These are phyloP conservation scores for Drosophila rufa DNA, from an alignment of 1,140 invertebrate genomes.

Conservation along the genomic window DNA sequence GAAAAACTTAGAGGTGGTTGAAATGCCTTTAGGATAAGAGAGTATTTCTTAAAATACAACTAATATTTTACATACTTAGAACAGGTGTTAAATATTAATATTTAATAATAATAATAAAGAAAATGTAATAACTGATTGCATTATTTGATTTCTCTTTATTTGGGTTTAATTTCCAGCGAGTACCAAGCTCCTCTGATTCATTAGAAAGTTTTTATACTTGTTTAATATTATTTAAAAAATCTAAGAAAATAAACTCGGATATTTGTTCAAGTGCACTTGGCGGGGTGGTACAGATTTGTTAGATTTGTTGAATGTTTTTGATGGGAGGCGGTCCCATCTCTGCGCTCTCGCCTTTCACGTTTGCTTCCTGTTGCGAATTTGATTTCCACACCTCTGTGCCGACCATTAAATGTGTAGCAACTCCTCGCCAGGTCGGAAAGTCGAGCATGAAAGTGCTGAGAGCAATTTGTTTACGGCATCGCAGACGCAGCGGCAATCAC, in stretches of 20 bases:
- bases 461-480: constrained; percentile 49
- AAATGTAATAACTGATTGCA: not conserved
- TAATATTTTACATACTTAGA: not conserved
- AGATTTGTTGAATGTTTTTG: constrained; percentile 14
- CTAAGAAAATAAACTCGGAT: not conserved
- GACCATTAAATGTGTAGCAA: constrained; percentile 76
- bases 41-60: too few relatives aligned
- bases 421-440: constrained; percentile 39
- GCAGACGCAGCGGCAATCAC: constrained; percentile 17
- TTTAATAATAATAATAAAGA: not conserved
- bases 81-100: not conserved
- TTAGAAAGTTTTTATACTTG: too few relatives aligned
- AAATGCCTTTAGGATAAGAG: not conserved
- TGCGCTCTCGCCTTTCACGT: constrained; percentile 46
- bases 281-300: constrained; percentile 1
- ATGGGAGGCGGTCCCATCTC: constrained; percentile 37
- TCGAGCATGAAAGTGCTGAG: constrained; percentile 66
- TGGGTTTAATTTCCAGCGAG: not conserved
- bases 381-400: constrained; percentile 49
- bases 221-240: not conserved
- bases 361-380: constrained; percentile 75
- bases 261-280: not conserved
- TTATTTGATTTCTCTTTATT: not conserved
- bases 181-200: not conserved
- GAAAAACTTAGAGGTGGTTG: too few relatives aligned